Conservation (phyloP, 2,113 vertebrate genomes). For the Orthonyx spaldingii region DNA sequence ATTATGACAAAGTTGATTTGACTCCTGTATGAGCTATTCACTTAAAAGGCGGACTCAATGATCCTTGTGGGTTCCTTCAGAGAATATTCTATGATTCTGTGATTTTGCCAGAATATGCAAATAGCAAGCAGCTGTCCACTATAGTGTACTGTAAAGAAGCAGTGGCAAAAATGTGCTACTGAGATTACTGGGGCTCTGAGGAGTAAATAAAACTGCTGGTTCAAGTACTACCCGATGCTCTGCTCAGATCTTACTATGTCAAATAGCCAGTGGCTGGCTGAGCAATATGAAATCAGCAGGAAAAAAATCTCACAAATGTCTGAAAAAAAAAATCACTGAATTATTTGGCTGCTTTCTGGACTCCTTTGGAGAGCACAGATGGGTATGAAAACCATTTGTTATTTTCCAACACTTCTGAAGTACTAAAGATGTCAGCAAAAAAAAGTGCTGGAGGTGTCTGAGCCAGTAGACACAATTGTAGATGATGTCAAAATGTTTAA, state of each 20-base stretch:
- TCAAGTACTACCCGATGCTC: not conserved
- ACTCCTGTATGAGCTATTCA: not conserved
- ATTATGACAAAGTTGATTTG: not conserved
- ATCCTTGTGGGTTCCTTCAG: not conserved
- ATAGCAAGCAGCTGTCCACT: not conserved
- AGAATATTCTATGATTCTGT: not conserved
- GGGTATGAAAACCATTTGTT: not conserved
- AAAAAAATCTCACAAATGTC: not conserved
- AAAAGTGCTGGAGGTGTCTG: not conserved
- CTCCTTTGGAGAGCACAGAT: slow-evolving; percentile 8
- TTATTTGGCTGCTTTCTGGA: slow-evolving; percentile 13
- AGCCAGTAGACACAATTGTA: not conserved
- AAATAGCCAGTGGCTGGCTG: not conserved
- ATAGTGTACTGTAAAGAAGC: not conserved
- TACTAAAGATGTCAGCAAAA: not conserved
- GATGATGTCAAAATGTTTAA: slow-evolving; percentile 17
- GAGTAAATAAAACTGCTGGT: not conserved
- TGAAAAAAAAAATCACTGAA: not conserved
- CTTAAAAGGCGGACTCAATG: not conserved
- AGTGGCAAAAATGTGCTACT: not conserved
- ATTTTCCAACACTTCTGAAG: slow-evolving; percentile 15
- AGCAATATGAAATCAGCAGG: not conserved
- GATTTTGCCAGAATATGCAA: not conserved
- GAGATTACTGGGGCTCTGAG: not conserved
- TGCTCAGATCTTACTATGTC: not conserved